Base-by-base conservation (phyloP, 2,113 vertebrate species). In the Protomyctophum bolini region DNA sequence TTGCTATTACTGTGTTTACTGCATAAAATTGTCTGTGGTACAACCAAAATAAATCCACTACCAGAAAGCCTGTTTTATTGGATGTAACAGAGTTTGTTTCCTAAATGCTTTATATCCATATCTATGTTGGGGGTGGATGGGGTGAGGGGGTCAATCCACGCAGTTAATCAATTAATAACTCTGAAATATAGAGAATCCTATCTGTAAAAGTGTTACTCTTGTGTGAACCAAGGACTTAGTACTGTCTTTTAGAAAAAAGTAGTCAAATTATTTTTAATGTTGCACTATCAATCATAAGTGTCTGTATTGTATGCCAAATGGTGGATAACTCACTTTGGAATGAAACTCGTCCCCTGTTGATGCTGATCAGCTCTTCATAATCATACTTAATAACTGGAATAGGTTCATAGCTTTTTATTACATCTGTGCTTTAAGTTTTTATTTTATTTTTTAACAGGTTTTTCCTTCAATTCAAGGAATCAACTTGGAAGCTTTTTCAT, bases 31-130 rank as follows among this genome's bases (percentile, higher is more conserved):
- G 81, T 82, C 73, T 87, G 83, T 86, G 84, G 78, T 84, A 76
- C 79, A 80, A 88, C 75, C 79, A 86, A 83, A 90, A 83, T 45
- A 50, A 68, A 81, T 81, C 72, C 79, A 71, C 68, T 76, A 80
- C 84, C 84, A 68, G 70, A 84, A 72, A 72, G 79, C 81, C 86
- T 86, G 86, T 88, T 77, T 50, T 77, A 81, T 83, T 81, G 76
- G 75, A 80, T 82, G 82, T 75, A 86, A 85, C 48, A 66, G 73
- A 58, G 62, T 87, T 84, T 79, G 69, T 68, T 81, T 89, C 75
- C 64, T 80, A 79, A 85, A 80, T 2, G 2, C 58, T n/a, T 21
- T 2, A 14, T 12, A 66, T 58, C 41, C 47, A 50, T 21, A 21
- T 21, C 14, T 57, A 21, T 21, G 21, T 64, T 49, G 14, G 2